Evolutionary conservation across 1,140 invertebrate genomes (phyloP).

Genomic region (Hesperophylax magnus): DNA sequence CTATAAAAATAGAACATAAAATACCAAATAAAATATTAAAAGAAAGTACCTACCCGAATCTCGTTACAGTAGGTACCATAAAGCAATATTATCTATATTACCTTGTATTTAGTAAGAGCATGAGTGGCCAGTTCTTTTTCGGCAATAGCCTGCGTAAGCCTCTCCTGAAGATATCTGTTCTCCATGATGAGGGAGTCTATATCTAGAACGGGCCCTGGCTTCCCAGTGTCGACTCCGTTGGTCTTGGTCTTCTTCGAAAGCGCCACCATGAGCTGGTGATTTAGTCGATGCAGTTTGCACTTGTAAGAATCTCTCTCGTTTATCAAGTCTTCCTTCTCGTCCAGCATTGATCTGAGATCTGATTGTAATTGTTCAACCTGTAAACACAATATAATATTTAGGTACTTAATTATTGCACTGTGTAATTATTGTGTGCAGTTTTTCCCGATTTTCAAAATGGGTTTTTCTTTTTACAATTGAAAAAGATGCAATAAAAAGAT

Average conservation of each 20-base stretch:
- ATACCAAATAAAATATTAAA: too few species aligned
- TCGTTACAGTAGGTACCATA: too few species aligned
- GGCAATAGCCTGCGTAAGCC: conserved; percentile 83
- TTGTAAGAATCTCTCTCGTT: conserved; percentile 88
- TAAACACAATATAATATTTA: not conserved
- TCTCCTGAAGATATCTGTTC: conserved; percentile 88
- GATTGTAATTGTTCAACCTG: conserved; percentile 78
- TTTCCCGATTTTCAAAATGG: too few species aligned
- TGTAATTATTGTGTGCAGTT: too few species aligned
- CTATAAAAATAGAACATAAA: too few species aligned
- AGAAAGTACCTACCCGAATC: too few species aligned
- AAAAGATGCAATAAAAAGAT: too few species aligned
- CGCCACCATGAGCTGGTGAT: conserved; percentile 84
- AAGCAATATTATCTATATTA: conserved; percentile 58
- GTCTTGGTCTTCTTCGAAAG: conserved; percentile 68
- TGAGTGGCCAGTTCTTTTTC: conserved; percentile 84
- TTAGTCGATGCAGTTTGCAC: conserved; percentile 86
- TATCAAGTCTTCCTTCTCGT: conserved; percentile 89
- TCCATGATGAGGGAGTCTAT: conserved; percentile 86
- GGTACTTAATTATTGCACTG: too few species aligned
- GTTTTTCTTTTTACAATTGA: too few species aligned
- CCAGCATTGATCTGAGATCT: conserved; percentile 83
- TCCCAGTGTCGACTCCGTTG: conserved; percentile 40
- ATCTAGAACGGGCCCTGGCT: conserved; percentile 76
- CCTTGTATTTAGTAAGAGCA: conserved; percentile 82